Percentiles rank a stretch among this genome's conserved stretches.
phyloP scores from a whole-genome alignment of 2,113 vertebrate species.

The Amblyornis subalaris region DNA sequence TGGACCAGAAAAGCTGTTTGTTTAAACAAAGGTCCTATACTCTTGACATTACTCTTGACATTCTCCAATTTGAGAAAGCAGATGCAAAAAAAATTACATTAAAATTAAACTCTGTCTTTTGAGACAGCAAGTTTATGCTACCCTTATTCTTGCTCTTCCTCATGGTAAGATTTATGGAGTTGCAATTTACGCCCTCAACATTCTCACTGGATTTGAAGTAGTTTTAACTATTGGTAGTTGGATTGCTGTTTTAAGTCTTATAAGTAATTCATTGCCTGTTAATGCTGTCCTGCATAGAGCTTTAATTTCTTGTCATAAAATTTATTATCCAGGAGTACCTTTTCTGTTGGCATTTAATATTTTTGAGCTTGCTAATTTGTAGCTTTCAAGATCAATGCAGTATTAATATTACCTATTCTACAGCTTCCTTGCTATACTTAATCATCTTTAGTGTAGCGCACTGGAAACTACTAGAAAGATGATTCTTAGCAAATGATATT shows the following conservation, averaged over 20 bases:
- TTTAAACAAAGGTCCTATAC: neutral
- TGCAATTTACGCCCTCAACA: neutral
- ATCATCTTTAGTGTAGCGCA: neutral
- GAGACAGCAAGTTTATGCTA: neutral
- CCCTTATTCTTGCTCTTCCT: neutral
- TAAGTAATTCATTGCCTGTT: neutral
- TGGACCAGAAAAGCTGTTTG: neutral
- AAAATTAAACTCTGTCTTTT: neutral
- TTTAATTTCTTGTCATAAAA: neutral
- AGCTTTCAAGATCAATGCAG: neutral
- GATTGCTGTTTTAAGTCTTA: neutral
- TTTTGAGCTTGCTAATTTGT: neutral
- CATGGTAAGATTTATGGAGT: neutral
- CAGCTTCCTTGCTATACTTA: neutral
- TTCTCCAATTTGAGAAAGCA: neutral
- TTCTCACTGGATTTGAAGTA: neutral
- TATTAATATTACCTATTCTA: neutral
- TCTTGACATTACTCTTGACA: neutral
- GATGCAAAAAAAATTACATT: neutral
- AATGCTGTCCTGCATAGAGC: neutral
- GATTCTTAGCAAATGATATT: neutral
- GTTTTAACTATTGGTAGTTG: neutral
- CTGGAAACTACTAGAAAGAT: neutral
- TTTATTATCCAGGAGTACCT: neutral
- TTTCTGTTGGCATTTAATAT: neutral